Conservation (phyloP, 2,113 vertebrate genomes). For the Silurus glanis region DNA sequence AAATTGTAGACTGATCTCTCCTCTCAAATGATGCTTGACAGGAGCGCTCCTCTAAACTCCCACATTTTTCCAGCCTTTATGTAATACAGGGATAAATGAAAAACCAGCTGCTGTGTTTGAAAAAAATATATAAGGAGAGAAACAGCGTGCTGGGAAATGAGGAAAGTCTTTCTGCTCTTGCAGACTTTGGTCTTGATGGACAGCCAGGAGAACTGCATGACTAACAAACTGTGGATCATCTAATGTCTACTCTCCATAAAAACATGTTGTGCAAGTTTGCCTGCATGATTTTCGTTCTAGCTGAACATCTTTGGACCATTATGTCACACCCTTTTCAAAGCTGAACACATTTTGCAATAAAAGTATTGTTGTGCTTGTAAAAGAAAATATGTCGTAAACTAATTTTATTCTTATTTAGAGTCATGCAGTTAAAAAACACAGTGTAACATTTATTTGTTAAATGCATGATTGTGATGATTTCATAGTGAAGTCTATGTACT, state of each 20-base stretch:
- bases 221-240: conserved; percentile 37
- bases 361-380: background rate
- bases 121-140: conserved; percentile 30
- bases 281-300: conserved; percentile 10
- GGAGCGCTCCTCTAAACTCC: conserved; percentile 35
- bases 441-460: background rate
- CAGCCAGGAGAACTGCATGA: conserved; percentile 31
- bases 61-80: conserved; percentile 53
- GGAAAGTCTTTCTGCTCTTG: conserved; percentile 33
- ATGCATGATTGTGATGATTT: background rate
- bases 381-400: background rate
- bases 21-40: conserved; percentile 39
- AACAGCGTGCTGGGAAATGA: conserved; percentile 14
- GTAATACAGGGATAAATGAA: conserved; percentile 50
- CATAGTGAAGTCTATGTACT: too few species aligned
- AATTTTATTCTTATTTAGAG: background rate
- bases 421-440: background rate
- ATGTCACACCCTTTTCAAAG: conserved; percentile 8
- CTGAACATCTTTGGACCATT: conserved; percentile 23
- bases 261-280: conserved; percentile 32
- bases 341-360: background rate
- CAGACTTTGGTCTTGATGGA: conserved; percentile 17
- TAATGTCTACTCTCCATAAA: conserved; percentile 33
- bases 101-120: conserved; percentile 51
- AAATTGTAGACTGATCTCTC: conserved; percentile 3